Evolutionary conservation across 2,113 vertebrate genomes (phyloP).

Genomic region (Enhydra lutris): DNA sequence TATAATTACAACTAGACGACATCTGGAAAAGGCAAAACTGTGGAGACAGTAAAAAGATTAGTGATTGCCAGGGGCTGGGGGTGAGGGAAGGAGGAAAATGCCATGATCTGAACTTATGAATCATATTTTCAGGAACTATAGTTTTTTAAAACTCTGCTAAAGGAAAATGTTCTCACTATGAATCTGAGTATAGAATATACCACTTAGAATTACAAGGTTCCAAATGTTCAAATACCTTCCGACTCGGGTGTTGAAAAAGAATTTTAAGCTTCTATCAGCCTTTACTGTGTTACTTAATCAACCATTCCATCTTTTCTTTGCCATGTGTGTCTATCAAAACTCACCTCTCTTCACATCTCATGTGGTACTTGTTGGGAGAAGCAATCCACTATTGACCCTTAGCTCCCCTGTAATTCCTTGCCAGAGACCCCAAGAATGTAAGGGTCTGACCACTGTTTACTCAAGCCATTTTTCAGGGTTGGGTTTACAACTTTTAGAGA

Average conservation of each 20-base stretch:
- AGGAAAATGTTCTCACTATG: slow-evolving; percentile 5
- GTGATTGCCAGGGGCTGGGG: background rate
- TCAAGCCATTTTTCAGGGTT: background rate
- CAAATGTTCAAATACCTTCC: slow-evolving; percentile 38
- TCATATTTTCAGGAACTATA: background rate
- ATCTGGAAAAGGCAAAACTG: background rate
- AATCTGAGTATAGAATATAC: background rate
- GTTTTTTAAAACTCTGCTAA: slow-evolving; percentile 30
- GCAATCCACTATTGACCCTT: background rate
- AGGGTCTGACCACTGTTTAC: background rate
- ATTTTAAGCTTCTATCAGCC: background rate
- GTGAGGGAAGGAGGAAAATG: background rate
- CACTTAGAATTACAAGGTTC: slow-evolving; percentile 29
- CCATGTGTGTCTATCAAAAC: background rate
- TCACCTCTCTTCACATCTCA: background rate
- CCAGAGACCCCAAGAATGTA: background rate
- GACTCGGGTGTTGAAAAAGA: background rate
- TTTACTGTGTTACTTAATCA: background rate
- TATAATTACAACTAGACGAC: background rate
- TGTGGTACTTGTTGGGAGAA: background rate
- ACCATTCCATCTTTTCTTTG: background rate
- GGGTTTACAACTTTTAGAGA: background rate
- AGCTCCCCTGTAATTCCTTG: background rate
- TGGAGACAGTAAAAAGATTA: background rate
- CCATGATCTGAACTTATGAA: background rate